phyloP scores from a whole-genome alignment of 1,140 invertebrate species.

The Asbolus verrucosus region DNA sequence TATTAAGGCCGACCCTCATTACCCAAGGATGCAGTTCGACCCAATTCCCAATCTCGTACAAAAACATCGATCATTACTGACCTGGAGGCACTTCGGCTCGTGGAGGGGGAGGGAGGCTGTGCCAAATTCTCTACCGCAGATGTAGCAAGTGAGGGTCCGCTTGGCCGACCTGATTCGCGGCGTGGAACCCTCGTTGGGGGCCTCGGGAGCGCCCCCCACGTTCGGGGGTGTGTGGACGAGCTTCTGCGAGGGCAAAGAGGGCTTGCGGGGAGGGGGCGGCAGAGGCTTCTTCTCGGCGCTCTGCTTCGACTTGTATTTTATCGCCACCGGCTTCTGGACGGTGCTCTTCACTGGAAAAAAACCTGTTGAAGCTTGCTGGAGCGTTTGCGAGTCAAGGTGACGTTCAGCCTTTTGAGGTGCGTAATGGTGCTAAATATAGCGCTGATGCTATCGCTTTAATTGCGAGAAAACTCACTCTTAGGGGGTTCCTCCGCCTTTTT shows the following conservation, averaged over 20 bases:
- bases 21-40: no score
- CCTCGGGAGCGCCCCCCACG: constrained; percentile 3
- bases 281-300: constrained; percentile 12
- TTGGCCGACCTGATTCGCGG: constrained; percentile 54
- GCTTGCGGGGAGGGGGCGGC: constrained; percentile 6
- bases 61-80: no score
- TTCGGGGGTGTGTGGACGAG: constrained; percentile 24
- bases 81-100: constrained; percentile 84
- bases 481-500: constrained; percentile 44
- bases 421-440: constrained; percentile 4
- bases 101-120: constrained; percentile 81
- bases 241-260: constrained; percentile 41
- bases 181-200: not conserved
- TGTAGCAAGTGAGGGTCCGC: constrained; percentile 76
- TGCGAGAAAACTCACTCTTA: constrained; percentile 14
- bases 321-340: constrained; percentile 69
- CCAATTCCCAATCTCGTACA: no score
- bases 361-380: no score
- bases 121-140: constrained; percentile 84
- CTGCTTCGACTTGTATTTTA: constrained; percentile 65
- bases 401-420: no score
- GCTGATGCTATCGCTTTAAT: constrained; percentile 52
- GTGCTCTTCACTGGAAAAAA: constrained; percentile 61
- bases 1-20: no score
- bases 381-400: no score